Evolutionary conservation across 2,113 vertebrate genomes (phyloP).

Genomic region (Scolopax mira): DNA sequence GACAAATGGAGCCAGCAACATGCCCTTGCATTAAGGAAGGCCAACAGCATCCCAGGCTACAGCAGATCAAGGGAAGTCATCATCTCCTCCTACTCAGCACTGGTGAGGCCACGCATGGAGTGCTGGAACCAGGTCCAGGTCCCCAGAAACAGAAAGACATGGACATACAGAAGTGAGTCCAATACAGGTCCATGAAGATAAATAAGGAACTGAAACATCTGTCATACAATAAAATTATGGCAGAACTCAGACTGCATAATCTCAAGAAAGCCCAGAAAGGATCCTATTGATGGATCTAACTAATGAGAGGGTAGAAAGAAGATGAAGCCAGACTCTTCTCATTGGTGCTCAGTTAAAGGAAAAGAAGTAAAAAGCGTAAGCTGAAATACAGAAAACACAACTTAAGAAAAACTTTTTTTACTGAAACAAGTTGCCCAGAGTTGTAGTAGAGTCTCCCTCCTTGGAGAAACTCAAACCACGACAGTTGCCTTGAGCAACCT

Average conservation of each 20-base stretch:
- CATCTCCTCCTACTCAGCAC: not conserved
- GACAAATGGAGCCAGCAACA: not conserved
- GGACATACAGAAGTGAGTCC: rapidly evolving
- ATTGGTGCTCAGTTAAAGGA: not conserved
- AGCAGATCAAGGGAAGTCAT: not conserved
- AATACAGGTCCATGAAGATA: not conserved
- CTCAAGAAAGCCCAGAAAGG: not conserved
- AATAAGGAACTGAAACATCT: not conserved
- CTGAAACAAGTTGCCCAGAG: not conserved
- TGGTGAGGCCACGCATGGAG: not conserved
- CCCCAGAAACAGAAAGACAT: not conserved
- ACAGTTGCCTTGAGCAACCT: not conserved
- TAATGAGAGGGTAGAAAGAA: not conserved
- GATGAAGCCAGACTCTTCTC: not conserved
- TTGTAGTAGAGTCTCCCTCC: too few species aligned
- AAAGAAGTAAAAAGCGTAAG: not conserved
- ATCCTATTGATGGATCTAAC: not conserved
- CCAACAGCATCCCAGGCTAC: not conserved
- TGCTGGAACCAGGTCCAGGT: not conserved
- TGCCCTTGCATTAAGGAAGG: not conserved
- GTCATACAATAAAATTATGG: not conserved
- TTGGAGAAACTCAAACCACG: not conserved
- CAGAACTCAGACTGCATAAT: not conserved
- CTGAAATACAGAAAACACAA: not conserved
- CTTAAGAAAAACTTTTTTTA: not conserved